These are phyloP conservation scores for Diaprepes abbreviatus DNA, from an alignment of 2,888 invertebrate species.

Conservation along the genomic window DNA sequence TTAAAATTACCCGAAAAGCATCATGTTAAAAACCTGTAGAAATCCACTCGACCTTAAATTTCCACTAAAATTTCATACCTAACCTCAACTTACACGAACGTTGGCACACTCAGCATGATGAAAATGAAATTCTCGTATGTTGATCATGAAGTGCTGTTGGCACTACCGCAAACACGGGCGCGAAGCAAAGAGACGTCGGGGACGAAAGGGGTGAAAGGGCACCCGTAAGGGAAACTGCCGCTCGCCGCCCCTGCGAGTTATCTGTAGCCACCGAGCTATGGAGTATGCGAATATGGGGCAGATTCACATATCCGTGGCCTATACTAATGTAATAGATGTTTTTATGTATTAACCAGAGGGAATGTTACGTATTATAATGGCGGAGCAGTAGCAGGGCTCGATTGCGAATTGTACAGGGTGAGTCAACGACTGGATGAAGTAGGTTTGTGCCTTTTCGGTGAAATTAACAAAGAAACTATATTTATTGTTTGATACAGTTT, in stretches of 20 bases:
- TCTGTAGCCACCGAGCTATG: constrained; percentile 55
- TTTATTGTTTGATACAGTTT: no score
- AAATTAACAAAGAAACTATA: no score
- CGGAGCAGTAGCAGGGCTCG: constrained; percentile 47
- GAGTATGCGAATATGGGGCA: constrained; percentile 56
- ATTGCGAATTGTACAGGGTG: constrained; percentile 46
- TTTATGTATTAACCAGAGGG: constrained; percentile 63
- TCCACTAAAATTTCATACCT: background rate
- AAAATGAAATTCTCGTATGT: constrained; percentile 45
- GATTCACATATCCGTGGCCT: constrained; percentile 55
- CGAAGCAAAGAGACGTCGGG: constrained; percentile 51
- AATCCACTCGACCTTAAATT: background rate
- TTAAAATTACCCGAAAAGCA: background rate
- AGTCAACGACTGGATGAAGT: no score
- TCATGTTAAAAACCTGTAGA: background rate
- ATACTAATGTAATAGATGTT: constrained; percentile 65
- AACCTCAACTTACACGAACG: constrained; percentile 28
- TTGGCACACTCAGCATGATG: constrained; percentile 37
- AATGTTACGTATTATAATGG: constrained; percentile 55
- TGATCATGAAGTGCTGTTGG: constrained; percentile 46
- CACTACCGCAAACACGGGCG: constrained; percentile 31
- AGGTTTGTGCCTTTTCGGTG: no score
- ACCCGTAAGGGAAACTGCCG: constrained; percentile 28
- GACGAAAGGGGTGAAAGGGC: constrained; percentile 41
- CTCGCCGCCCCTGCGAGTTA: constrained; percentile 51